Evolutionary conservation across 1,140 invertebrate species (phyloP).

Genomic region (Drosophila bipectinata): DNA sequence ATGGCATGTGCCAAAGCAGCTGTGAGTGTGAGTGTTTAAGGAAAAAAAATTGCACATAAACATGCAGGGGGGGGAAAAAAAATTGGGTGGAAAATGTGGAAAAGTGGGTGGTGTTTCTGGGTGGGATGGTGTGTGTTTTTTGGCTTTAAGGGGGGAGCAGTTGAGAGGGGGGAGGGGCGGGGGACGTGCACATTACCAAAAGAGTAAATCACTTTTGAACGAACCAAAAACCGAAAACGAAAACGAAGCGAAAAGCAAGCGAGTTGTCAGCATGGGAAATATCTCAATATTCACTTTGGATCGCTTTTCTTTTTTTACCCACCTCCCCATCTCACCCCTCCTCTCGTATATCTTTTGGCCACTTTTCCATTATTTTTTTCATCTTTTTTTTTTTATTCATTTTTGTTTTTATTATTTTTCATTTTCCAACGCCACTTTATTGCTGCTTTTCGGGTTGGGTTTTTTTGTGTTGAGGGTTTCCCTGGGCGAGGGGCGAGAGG

Average conservation of each 20-base stretch:
- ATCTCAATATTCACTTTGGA: conserved; percentile 71
- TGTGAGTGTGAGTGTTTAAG: conserved; percentile 7
- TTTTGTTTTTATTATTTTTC: conserved; percentile 26
- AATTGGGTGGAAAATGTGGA: neutral
- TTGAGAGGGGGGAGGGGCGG: neutral
- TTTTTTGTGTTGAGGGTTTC: neutral
- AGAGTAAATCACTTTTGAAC: conserved; percentile 73
- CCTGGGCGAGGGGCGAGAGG: too few species aligned
- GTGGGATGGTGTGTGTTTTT: neutral
- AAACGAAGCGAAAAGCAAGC: conserved; percentile 24
- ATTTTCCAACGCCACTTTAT: conserved; percentile 28
- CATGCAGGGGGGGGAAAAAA: conserved; percentile 30
- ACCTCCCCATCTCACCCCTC: neutral
- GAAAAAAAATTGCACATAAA: conserved; percentile 28
- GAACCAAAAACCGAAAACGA: conserved; percentile 19
- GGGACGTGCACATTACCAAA: conserved; percentile 62
- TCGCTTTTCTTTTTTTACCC: neutral
- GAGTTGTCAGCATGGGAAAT: conserved; percentile 53
- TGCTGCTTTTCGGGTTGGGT: conserved; percentile 7
- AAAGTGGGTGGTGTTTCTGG: conserved; percentile 1
- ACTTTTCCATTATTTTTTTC: conserved; percentile 7
- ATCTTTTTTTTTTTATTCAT: neutral
- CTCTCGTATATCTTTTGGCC: too few species aligned
- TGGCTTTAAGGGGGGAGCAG: too few species aligned
- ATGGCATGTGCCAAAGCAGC: conserved; percentile 9